Evolutionary conservation across 1,140 invertebrate genomes (phyloP).

Genomic region (Micrasema longulum): DNA sequence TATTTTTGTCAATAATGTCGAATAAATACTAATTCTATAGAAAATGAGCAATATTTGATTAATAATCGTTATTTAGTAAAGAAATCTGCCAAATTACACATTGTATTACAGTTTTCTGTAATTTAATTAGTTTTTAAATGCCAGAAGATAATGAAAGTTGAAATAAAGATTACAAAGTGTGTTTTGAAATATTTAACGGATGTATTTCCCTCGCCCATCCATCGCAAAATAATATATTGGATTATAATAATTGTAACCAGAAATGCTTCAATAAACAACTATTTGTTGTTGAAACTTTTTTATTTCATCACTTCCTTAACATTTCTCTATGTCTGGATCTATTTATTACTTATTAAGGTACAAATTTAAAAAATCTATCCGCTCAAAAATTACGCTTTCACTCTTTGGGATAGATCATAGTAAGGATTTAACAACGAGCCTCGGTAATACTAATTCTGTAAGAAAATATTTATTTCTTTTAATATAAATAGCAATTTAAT

Average conservation of each 20-base stretch:
- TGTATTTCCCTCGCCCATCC: neutral
- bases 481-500: too few species aligned
- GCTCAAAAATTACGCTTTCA: too few species aligned
- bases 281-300: conserved; percentile 14
- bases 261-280: conserved; percentile 44
- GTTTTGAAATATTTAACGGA: neutral
- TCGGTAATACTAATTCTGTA: too few species aligned
- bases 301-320: neutral
- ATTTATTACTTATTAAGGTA: too few species aligned
- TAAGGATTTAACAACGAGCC: too few species aligned
- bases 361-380: too few species aligned
- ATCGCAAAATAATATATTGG: conserved; percentile 4
- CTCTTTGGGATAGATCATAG: too few species aligned
- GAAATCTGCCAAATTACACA: conserved; percentile 39
- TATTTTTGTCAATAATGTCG: too few species aligned
- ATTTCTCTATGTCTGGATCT: too few species aligned
- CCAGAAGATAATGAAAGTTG: too few species aligned
- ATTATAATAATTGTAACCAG: conserved; percentile 32
- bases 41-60: conserved; percentile 30
- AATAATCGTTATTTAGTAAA: conserved; percentile 24
- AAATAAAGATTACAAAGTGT: too few species aligned
- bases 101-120: conserved; percentile 33
- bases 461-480: too few species aligned
- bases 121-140: conserved; percentile 20
- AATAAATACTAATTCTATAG: conserved; percentile 2